A percentile compares a stretch with the other conserved stretches of the same genome.
Evolutionary conservation across 2,113 vertebrate genomes (phyloP).

Genomic region (Rhea pennata): DNA sequence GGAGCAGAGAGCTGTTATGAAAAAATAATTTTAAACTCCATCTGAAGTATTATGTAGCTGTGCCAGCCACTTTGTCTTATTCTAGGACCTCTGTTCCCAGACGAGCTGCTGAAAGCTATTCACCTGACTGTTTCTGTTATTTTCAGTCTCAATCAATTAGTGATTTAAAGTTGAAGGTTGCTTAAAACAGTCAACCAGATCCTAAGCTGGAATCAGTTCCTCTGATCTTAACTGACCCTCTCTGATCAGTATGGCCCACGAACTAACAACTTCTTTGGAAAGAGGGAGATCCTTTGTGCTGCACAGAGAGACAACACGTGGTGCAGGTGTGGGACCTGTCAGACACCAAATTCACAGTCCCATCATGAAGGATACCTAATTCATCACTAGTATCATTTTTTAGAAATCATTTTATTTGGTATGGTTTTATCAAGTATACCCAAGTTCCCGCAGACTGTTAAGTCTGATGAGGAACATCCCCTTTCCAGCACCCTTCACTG

Average conservation of each 20-base stretch:
- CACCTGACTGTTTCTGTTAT: neutral
- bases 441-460: neutral
- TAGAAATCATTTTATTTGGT: neutral
- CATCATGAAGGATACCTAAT: neutral
- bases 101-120: neutral
- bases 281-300: neutral
- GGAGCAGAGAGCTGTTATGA: neutral
- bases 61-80: neutral
- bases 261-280: neutral
- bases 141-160: neutral
- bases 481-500: neutral
- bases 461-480: neutral
- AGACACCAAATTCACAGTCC: neutral
- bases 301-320: accelerated
- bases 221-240: neutral
- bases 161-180: neutral
- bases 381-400: neutral
- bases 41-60: neutral
- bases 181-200: neutral
- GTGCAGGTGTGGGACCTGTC: accelerated
- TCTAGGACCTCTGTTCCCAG: neutral
- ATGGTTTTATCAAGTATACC: neutral
- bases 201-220: neutral
- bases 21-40: neutral
- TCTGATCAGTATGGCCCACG: neutral